Conservation (phyloP, 2,797 vertebrate genomes). For the Buphagus erythrorhynchus region DNA sequence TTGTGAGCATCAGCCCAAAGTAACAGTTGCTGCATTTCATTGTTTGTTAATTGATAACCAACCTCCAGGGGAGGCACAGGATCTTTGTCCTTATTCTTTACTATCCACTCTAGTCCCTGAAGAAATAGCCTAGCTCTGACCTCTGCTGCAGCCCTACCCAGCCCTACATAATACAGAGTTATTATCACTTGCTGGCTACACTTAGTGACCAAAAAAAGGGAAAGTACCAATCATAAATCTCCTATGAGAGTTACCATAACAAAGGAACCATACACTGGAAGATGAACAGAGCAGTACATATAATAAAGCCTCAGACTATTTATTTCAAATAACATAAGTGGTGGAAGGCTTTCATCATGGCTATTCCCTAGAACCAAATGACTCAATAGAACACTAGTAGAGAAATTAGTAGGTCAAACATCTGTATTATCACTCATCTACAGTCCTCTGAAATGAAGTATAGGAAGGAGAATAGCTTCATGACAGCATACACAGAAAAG, state of each 20-base stretch:
- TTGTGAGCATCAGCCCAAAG: background rate
- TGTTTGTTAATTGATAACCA: background rate
- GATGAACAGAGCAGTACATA: background rate
- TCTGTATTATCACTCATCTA: background rate
- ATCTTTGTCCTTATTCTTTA: background rate
- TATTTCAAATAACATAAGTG: background rate
- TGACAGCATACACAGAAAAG: background rate
- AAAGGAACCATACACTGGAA: background rate
- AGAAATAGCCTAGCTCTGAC: background rate
- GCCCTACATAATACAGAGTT: rapidly evolving
- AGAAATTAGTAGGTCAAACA: background rate
- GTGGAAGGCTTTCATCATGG: background rate
- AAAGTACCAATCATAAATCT: background rate
- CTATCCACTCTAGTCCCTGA: background rate
- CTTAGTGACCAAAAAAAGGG: background rate
- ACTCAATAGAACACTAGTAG: background rate
- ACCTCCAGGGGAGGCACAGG: background rate
- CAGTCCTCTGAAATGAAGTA: background rate
- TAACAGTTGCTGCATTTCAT: background rate
- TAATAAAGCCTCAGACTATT: background rate
- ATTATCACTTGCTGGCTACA: background rate
- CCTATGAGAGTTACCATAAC: background rate
- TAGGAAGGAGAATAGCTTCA: background rate
- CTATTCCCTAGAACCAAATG: background rate
- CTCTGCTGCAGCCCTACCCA: background rate